Conservation (phyloP, 1,140 invertebrate species). For the Agraylea sexmaculata region DNA sequence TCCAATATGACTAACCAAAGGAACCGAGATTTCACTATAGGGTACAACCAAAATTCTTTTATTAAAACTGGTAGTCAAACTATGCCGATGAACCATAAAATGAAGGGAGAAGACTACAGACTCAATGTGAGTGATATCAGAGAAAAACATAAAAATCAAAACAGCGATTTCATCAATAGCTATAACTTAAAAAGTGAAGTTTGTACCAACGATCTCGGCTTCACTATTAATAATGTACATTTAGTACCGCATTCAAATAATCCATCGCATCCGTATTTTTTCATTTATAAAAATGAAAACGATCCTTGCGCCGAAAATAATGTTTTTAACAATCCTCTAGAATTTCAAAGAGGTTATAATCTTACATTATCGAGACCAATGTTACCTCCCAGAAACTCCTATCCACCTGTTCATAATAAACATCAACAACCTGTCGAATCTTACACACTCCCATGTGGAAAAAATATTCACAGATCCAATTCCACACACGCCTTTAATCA, state of each 20-base stretch:
- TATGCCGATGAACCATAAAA: slow-evolving; percentile 23
- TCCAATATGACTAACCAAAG: slow-evolving; percentile 20
- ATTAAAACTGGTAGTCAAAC: slow-evolving; percentile 19
- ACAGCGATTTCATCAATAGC: slow-evolving; percentile 26
- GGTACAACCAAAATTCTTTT: slow-evolving; percentile 13
- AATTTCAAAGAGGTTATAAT: slow-evolving; percentile 42
- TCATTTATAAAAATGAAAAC: slow-evolving; percentile 15
- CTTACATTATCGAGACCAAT: slow-evolving; percentile 41
- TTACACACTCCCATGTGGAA: slow-evolving; percentile 35
- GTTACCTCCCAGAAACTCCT: slow-evolving; percentile 46
- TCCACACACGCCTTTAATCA: slow-evolving; percentile 41
- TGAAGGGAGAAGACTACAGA: slow-evolving; percentile 39
- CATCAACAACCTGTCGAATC: slow-evolving; percentile 35
- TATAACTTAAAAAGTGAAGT: too few species aligned
- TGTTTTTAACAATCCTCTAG: slow-evolving; percentile 40
- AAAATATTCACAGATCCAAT: slow-evolving; percentile 40
- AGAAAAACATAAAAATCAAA: slow-evolving; percentile 45
- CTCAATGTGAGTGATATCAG: slow-evolving; percentile 47
- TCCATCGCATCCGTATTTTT: slow-evolving; percentile 15
- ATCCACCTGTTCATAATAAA: slow-evolving; percentile 43
- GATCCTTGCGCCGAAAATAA: slow-evolving; percentile 33
- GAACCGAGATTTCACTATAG: slow-evolving; percentile 12
- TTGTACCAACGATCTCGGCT: too few species aligned
- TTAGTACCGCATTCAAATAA: too few species aligned
- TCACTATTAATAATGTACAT: too few species aligned